These are phyloP conservation scores for Tryphoninae sp. DNA, from an alignment of 2,888 invertebrate genomes.

Conservation along the genomic window DNA sequence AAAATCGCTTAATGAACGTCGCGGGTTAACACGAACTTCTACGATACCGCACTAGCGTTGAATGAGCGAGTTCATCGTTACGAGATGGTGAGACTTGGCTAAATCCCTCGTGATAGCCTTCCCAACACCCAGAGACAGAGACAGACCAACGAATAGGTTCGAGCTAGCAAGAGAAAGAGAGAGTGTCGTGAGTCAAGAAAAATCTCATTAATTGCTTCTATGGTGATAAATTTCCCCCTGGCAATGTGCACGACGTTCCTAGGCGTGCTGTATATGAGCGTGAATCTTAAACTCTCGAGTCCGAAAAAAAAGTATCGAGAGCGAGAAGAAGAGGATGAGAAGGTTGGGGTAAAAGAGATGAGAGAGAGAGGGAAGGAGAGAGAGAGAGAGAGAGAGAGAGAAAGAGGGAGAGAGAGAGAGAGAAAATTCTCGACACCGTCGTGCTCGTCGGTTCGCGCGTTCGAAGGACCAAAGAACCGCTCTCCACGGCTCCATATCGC, in stretches of 20 bases:
- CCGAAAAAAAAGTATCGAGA: no score
- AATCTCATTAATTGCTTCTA: slow-evolving; percentile 80
- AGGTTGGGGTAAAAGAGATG: neutral
- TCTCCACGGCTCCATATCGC: slow-evolving; percentile 64
- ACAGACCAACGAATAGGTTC: neutral
- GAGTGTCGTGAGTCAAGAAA: slow-evolving; percentile 67
- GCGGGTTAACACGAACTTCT: no score
- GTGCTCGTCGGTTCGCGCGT: slow-evolving; percentile 66
- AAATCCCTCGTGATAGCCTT: slow-evolving; percentile 42
- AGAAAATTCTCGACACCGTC: slow-evolving; percentile 60
- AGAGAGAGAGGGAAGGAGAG: slow-evolving; percentile 16
- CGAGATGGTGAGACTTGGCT: slow-evolving; percentile 1
- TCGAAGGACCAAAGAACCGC: slow-evolving; percentile 52
- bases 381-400: slow-evolving; percentile 21
- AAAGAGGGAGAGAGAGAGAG: slow-evolving; percentile 47
- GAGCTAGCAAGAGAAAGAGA: slow-evolving; percentile 2
- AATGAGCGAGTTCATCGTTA: neutral
- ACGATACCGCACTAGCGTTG: no score
- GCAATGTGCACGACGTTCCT: slow-evolving; percentile 76
- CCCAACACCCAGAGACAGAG: neutral
- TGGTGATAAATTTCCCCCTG: slow-evolving; percentile 80
- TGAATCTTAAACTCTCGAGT: slow-evolving; percentile 27
- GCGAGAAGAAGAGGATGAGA: no score
- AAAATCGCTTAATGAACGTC: no score
- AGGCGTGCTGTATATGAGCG: slow-evolving; percentile 59